Evolutionary conservation across 2,797 vertebrate genomes (phyloP).

Genomic region (Takifugu rubripes): DNA sequence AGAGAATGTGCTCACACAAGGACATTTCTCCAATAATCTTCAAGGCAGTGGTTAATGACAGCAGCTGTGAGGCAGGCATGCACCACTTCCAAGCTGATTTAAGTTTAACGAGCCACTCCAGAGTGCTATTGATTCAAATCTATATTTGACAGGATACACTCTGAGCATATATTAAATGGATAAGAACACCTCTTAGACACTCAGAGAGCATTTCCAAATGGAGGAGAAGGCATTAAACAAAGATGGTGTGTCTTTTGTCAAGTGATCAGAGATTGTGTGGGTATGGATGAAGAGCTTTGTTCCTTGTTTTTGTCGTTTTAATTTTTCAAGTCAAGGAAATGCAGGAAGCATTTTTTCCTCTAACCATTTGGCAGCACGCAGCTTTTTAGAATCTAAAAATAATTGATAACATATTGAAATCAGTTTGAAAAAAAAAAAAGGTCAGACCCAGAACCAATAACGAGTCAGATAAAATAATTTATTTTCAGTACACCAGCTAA

Average conservation of each 20-base stretch:
- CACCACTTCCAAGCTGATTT: conserved; percentile 82
- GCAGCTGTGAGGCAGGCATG: conserved; percentile 81
- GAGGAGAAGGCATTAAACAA: conserved; percentile 59
- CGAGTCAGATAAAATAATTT: too few species aligned
- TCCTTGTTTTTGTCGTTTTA: conserved; percentile 34
- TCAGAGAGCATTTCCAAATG: conserved; percentile 62
- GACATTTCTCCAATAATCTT: conserved; percentile 81
- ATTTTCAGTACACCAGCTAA: too few species aligned
- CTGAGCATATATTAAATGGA: conserved; percentile 81
- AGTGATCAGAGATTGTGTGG: conserved; percentile 32
- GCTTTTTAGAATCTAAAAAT: conserved; percentile 14
- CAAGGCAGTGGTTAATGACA: conserved; percentile 79
- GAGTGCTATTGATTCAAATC: conserved; percentile 85
- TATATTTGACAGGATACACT: conserved; percentile 84
- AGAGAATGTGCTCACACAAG: conserved; percentile 70
- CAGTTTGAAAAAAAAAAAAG: too few species aligned
- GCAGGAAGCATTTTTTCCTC: conserved; percentile 8
- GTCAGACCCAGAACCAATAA: too few species aligned
- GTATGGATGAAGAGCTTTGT: conserved; percentile 19
- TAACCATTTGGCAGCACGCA: conserved; percentile 38
- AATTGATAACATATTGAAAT: too few species aligned
- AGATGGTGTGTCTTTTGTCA: conserved; percentile 62
- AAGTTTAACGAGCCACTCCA: conserved; percentile 84
- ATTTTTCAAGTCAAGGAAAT: conserved; percentile 22
- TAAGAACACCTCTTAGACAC: conserved; percentile 76